phyloP scores from a whole-genome alignment of 2,888 invertebrate genomes.

The Griposia aprilina region DNA sequence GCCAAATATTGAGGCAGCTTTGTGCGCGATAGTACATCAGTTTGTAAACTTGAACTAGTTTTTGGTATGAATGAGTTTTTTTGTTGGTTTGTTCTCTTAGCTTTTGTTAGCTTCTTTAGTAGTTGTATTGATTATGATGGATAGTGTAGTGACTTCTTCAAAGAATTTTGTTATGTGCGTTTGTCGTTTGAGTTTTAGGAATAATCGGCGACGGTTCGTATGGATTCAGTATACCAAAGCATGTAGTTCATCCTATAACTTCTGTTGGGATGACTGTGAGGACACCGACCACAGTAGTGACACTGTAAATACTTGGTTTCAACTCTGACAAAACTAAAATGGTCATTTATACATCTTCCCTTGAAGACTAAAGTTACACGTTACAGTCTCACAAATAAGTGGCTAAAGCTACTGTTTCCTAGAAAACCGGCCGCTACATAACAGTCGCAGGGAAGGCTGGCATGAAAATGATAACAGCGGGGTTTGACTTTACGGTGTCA shows the following conservation, averaged over 20 bases:
- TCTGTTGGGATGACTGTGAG: neutral
- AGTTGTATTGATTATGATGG: constrained; percentile 38
- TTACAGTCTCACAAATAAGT: neutral
- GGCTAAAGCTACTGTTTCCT: neutral
- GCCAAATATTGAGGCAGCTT: constrained; percentile 74
- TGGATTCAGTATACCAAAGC: neutral
- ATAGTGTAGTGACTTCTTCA: constrained; percentile 21
- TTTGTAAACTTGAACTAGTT: constrained; percentile 88
- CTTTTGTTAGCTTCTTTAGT: constrained; percentile 56
- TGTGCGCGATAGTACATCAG: constrained; percentile 77
- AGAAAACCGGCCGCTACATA: too few relatives aligned
- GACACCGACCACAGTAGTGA: neutral
- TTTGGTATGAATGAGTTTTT: constrained; percentile 81
- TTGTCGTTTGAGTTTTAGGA: neutral
- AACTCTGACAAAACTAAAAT: neutral
- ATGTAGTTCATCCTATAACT: neutral
- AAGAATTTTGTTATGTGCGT: neutral
- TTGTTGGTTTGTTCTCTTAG: constrained; percentile 68
- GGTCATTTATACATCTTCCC: neutral
- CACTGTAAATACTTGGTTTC: neutral
- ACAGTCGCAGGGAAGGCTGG: too few relatives aligned
- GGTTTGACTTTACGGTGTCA: too few relatives aligned
- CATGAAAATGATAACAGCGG: too few relatives aligned
- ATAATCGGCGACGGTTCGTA: neutral
- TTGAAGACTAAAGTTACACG: neutral